Evolutionary conservation across 2,113 vertebrate genomes (phyloP).

Genomic region (Lagopus muta): DNA sequence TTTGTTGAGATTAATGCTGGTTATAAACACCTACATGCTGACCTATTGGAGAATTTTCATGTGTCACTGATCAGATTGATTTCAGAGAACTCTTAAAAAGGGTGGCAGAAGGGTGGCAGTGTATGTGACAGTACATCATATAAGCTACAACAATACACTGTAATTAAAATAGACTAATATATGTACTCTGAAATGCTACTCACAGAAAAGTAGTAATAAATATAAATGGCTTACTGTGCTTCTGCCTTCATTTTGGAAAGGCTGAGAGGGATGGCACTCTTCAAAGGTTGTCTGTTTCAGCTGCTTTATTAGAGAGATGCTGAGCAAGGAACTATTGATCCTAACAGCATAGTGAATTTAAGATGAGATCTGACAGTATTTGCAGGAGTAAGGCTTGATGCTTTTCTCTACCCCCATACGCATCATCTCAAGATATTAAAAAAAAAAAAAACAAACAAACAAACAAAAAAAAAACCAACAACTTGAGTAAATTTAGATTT

Average conservation of each 20-base stretch:
- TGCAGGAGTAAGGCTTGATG: conserved; percentile 5
- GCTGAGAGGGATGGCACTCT: background rate
- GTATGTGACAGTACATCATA: background rate
- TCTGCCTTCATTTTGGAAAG: background rate
- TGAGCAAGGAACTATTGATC: conserved; percentile 53
- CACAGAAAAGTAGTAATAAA: background rate
- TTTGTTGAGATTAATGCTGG: background rate
- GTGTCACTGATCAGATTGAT: background rate
- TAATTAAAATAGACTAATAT: conserved; percentile 11
- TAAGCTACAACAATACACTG: conserved; percentile 9
- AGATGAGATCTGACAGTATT: background rate
- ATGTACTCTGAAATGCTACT: background rate
- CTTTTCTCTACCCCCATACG: background rate
- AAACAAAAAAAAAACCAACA: background rate
- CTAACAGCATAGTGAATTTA: background rate
- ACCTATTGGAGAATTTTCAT: background rate
- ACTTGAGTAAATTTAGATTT: background rate
- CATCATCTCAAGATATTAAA: background rate
- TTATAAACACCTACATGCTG: background rate
- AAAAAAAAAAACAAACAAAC: no score
- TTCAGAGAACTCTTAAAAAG: background rate
- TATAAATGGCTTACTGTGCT: background rate
- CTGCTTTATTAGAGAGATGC: background rate
- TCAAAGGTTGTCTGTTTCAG: background rate
- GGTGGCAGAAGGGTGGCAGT: background rate